phyloP scores from a whole-genome alignment of 2,113 vertebrate genomes.

The Rynchops niger region DNA sequence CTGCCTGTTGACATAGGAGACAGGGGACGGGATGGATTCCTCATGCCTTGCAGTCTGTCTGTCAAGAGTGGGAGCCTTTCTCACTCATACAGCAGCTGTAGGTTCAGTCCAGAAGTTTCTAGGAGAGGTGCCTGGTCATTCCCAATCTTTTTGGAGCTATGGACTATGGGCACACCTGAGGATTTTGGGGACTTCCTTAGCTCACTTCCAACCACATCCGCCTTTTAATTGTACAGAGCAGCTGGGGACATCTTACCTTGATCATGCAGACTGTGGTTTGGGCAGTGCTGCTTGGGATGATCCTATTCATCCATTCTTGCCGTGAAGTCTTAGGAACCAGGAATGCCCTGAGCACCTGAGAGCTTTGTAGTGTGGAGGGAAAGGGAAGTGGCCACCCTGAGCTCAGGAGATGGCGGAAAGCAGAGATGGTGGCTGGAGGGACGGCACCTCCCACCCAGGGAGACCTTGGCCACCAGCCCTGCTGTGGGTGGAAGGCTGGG shows the following conservation, averaged over 20 bases:
- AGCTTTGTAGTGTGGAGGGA: not conserved
- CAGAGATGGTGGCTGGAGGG: not conserved
- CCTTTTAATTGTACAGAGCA: not conserved
- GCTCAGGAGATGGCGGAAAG: not conserved
- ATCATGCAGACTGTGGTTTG: not conserved
- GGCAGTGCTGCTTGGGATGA: not conserved
- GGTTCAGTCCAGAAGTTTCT: not conserved
- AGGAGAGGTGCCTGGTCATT: not conserved
- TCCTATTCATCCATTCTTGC: not conserved
- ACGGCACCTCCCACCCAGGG: accelerated
- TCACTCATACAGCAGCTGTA: not conserved
- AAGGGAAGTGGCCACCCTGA: not conserved
- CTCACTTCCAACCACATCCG: not conserved
- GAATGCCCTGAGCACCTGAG: not conserved
- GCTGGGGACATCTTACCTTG: accelerated
- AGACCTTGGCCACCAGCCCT: accelerated
- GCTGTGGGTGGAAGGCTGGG: not conserved
- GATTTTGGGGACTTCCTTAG: not conserved
- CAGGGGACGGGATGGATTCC: not conserved
- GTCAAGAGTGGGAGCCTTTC: not conserved
- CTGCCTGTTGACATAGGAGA: not conserved
- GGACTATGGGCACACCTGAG: not conserved
- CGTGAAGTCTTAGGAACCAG: not conserved
- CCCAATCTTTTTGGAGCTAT: not conserved
- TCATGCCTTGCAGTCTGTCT: not conserved